A percentile compares a stretch with the other conserved stretches of the same genome.
phyloP scores from a whole-genome alignment of 2,888 invertebrate genomes.

The Leptothorax acervorum region DNA sequence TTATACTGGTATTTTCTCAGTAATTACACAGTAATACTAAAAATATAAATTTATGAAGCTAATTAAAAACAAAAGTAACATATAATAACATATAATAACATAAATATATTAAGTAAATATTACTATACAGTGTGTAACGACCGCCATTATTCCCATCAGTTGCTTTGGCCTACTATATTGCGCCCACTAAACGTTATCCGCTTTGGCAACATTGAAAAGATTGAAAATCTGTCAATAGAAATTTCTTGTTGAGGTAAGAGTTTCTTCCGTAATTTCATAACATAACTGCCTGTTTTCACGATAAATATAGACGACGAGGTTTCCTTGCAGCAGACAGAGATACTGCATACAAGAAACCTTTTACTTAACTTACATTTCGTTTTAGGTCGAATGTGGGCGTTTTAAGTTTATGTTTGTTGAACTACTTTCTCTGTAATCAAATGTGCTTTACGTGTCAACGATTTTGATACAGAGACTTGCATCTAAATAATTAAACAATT shows the following conservation, averaged over 20 bases:
- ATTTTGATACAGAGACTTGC: background rate
- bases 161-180: background rate
- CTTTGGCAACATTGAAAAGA: background rate
- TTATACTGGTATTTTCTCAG: background rate
- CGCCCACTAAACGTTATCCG: background rate
- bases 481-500: conserved; percentile 1
- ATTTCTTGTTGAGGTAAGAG: background rate
- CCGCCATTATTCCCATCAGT: background rate
- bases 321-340: background rate
- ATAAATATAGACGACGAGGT: background rate
- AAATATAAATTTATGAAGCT: background rate
- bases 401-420: conserved; percentile 16
- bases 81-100: background rate
- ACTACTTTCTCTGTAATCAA: background rate
- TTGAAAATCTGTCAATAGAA: background rate
- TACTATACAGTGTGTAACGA: background rate
- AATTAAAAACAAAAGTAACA: background rate
- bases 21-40: background rate
- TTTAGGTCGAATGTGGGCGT: conserved; percentile 7
- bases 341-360: background rate
- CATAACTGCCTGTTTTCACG: background rate
- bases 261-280: background rate
- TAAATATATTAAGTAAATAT: background rate
- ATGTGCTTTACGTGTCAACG: background rate
- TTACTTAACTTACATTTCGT: background rate